These are phyloP conservation scores for Drosophila varians DNA, from an alignment of 1,140 invertebrate species.

Conservation along the genomic window DNA sequence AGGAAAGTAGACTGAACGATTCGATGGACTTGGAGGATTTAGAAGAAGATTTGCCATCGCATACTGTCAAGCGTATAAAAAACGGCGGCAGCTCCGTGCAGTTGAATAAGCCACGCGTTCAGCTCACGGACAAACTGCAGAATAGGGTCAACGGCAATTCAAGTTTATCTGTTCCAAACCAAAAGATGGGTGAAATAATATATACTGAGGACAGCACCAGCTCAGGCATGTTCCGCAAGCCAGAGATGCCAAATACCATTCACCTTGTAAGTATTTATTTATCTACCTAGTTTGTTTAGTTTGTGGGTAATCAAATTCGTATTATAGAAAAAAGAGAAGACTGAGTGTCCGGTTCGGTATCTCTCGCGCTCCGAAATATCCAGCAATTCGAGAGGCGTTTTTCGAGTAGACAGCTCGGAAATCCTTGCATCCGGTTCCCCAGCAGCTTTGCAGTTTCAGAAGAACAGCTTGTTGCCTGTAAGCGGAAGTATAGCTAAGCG, in stretches of 20 bases:
- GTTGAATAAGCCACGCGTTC: constrained; percentile 66
- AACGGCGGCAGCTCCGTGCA: constrained; percentile 80
- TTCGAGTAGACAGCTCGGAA: constrained; percentile 52
- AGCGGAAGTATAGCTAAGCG: constrained; percentile 30
- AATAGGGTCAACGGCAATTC: constrained; percentile 66
- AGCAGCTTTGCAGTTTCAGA: constrained; percentile 6
- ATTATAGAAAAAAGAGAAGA: constrained; percentile 61
- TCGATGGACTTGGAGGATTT: constrained; percentile 72
- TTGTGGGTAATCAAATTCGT: background rate
- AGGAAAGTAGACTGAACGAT: constrained; percentile 63
- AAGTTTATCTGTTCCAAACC: constrained; percentile 14
- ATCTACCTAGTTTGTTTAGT: too few species aligned
- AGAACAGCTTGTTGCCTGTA: constrained; percentile 15
- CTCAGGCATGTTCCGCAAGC: constrained; percentile 77
- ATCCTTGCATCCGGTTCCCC: constrained; percentile 20
- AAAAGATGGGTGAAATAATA: constrained; percentile 78
- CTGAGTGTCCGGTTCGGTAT: constrained; percentile 71
- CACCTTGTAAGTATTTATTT: constrained; percentile 44
- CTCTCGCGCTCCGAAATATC: constrained; percentile 64
- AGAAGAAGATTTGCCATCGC: constrained; percentile 75
- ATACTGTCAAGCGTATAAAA: constrained; percentile 80
- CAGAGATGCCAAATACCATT: constrained; percentile 67
- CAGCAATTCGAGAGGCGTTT: constrained; percentile 65
- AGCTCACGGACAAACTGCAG: constrained; percentile 33
- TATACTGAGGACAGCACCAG: constrained; percentile 77